Percentiles rank a stretch among this genome's conserved stretches.
Conservation (phyloP, 1,140 invertebrate species). For the Heliconius congener region DNA sequence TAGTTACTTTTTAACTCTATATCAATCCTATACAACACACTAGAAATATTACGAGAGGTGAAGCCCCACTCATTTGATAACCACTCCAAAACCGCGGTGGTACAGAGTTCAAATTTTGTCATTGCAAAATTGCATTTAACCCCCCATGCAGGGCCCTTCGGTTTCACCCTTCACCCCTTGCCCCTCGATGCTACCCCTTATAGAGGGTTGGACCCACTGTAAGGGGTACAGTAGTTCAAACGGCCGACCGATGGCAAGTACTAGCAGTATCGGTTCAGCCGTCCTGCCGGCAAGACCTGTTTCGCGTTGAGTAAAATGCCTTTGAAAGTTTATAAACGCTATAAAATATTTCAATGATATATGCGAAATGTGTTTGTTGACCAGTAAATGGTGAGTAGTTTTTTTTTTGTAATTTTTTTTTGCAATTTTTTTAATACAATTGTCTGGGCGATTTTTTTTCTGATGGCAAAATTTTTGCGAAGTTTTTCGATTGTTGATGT, state of each 20-base stretch:
- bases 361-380: slow-evolving; percentile 47
- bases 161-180: slow-evolving; percentile 18
- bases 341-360: slow-evolving; percentile 37
- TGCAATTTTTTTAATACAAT: not conserved
- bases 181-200: not conserved
- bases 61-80: slow-evolving; percentile 8
- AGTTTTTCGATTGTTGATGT: not conserved
- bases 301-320: not conserved
- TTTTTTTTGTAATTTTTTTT: not conserved
- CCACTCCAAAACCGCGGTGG: not conserved
- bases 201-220: slow-evolving; percentile 28
- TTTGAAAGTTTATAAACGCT: slow-evolving; percentile 54
- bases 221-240: slow-evolving; percentile 6
- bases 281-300: slow-evolving; percentile 22
- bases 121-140: slow-evolving; percentile 35
- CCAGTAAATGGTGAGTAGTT: slow-evolving; percentile 34
- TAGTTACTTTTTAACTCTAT: not conserved
- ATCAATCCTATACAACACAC: not conserved
- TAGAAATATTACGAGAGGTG: not conserved
- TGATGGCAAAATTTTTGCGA: not conserved
- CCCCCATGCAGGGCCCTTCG: slow-evolving; percentile 34
- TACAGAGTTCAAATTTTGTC: slow-evolving; percentile 24
- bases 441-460: not conserved
- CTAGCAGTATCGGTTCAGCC: slow-evolving; percentile 33
- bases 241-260: not conserved